Evolutionary conservation across 2,888 invertebrate genomes (phyloP).

Genomic region (Yponomeuta evonymella): DNA sequence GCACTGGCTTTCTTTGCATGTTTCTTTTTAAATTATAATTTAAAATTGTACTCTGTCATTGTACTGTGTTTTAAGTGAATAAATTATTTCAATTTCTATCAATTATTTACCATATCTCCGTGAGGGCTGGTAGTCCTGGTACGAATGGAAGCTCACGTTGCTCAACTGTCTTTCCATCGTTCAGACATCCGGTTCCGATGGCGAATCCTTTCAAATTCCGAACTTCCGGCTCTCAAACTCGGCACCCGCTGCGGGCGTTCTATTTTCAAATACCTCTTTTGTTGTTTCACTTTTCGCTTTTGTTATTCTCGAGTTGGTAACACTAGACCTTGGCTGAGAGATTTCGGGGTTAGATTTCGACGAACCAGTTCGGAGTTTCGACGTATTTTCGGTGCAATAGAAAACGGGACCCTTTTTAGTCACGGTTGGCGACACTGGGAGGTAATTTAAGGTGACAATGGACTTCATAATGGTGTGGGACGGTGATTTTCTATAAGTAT

Average conservation of each 20-base stretch:
- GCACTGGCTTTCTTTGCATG: too few relatives aligned
- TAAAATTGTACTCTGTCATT: too few relatives aligned
- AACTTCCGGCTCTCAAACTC: not conserved
- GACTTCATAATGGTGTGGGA: too few relatives aligned
- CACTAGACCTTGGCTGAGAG: not conserved
- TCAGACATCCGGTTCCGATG: slow-evolving; percentile 5
- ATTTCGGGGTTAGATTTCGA: not conserved
- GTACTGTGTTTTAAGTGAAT: too few relatives aligned
- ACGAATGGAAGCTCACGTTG: slow-evolving; percentile 65
- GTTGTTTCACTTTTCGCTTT: slow-evolving; percentile 3
- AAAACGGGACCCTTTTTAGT: too few relatives aligned
- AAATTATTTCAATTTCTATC: too few relatives aligned
- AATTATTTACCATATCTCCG: slow-evolving; percentile 56
- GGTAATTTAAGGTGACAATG: too few relatives aligned
- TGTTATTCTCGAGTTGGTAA: not conserved
- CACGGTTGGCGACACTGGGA: too few relatives aligned
- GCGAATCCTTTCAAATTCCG: not conserved
- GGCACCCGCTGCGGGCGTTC: not conserved
- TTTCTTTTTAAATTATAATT: too few relatives aligned
- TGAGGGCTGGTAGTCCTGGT: slow-evolving; percentile 67
- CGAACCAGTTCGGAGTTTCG: not conserved
- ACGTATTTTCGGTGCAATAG: too few relatives aligned
- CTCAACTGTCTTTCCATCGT: slow-evolving; percentile 57
- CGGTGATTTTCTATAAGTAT: too few relatives aligned
- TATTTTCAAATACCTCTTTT: slow-evolving; percentile 3